phyloP scores from a whole-genome alignment of 2,797 vertebrate species.

The Morus bassanus region DNA sequence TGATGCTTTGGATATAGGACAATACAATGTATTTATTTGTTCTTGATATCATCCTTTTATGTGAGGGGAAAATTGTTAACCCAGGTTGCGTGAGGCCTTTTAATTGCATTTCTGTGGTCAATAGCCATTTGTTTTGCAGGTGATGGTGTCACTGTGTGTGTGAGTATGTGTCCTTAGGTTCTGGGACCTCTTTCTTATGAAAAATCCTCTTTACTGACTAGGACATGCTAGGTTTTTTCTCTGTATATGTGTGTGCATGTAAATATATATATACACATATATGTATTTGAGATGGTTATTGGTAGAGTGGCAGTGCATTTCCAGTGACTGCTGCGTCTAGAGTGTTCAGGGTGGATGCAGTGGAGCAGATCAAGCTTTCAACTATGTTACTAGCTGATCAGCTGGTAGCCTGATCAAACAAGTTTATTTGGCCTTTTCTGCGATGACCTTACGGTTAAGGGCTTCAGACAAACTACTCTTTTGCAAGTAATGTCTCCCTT shows the following conservation, averaged over 20 bases:
- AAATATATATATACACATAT: too few relatives aligned
- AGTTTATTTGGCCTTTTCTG: neutral
- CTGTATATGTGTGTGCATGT: fast-evolving
- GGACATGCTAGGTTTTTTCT: neutral
- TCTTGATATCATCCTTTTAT: neutral
- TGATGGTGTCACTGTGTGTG: neutral
- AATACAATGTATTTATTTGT: neutral
- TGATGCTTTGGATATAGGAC: neutral
- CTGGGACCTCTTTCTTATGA: neutral
- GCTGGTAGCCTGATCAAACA: neutral
- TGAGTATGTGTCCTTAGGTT: neutral
- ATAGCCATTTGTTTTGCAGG: neutral
- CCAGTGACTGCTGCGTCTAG: neutral
- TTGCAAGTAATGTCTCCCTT: neutral
- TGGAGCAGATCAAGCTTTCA: neutral
- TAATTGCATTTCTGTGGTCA: neutral
- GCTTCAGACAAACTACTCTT: neutral
- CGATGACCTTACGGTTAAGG: neutral
- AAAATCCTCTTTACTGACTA: neutral
- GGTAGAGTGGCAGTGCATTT: neutral
- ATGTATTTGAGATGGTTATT: neutral
- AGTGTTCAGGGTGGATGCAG: neutral
- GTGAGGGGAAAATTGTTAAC: neutral
- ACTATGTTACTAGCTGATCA: neutral
- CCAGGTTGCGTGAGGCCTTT: neutral